Evolutionary conservation across 2,113 vertebrate species (phyloP).

Genomic region (Melanostigma gelatinosum): DNA sequence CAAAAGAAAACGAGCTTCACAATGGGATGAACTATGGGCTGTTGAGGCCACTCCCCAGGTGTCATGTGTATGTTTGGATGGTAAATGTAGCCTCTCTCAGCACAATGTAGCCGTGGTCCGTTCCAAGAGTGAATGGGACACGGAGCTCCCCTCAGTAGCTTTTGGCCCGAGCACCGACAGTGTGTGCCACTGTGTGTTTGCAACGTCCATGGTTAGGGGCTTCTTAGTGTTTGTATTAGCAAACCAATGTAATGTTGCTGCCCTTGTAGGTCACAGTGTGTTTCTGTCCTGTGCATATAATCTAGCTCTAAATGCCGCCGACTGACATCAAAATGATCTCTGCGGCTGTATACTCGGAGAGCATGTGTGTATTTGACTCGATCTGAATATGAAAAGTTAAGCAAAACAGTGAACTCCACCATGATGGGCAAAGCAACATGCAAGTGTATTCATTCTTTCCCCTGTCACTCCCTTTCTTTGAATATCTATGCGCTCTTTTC

Average conservation of each 20-base stretch:
- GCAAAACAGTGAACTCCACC: constrained; percentile 33
- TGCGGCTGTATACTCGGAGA: constrained; percentile 28
- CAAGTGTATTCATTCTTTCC: background rate
- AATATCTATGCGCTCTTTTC: background rate
- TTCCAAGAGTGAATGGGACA: constrained; percentile 39
- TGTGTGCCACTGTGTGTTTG: constrained; percentile 2
- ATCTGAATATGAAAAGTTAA: constrained; percentile 69
- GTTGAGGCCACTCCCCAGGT: constrained; percentile 57
- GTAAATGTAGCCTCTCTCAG: constrained; percentile 43
- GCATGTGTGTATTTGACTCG: constrained; percentile 38
- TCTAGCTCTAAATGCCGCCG: constrained; percentile 17
- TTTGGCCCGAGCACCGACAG: constrained; percentile 2
- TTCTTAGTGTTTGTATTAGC: constrained; percentile 19
- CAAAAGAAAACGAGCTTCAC: constrained; percentile 53
- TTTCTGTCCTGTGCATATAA: constrained; percentile 13
- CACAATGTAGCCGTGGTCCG: constrained; percentile 41
- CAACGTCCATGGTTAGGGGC: background rate
- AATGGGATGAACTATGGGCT: constrained; percentile 45
- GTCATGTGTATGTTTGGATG: constrained; percentile 59
- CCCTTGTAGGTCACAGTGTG: constrained; percentile 1
- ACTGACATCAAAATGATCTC: constrained; percentile 30
- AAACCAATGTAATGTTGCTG: constrained; percentile 12
- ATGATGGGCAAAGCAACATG: background rate
- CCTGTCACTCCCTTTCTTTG: constrained; percentile 4
- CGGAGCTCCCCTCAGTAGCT: constrained; percentile 15